Percentiles rank a stretch among this genome's conserved stretches.
Evolutionary conservation across 2,797 vertebrate genomes (phyloP).

Genomic region (Vultur gryphus): DNA sequence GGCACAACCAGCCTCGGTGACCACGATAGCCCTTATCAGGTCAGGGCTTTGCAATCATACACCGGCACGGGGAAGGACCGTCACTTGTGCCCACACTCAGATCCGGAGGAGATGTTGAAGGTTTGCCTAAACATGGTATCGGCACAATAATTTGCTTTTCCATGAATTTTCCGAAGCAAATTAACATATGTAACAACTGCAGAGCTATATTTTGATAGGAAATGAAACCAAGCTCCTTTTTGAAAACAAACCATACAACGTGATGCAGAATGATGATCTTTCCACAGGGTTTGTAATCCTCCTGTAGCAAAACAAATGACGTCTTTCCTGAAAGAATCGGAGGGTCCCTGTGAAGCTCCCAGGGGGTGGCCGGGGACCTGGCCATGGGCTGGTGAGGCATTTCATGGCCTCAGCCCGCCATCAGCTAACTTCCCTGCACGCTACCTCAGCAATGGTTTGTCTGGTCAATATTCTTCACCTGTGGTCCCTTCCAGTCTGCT

Average conservation of each 20-base stretch:
- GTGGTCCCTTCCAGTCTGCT: not conserved
- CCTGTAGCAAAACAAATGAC: not conserved
- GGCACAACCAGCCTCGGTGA: not conserved
- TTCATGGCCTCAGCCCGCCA: not conserved
- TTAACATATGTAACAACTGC: not conserved
- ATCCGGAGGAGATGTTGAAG: not conserved
- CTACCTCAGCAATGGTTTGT: not conserved
- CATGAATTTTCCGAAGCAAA: not conserved
- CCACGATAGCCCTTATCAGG: not conserved
- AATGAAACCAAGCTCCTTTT: not conserved
- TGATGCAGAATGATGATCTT: not conserved
- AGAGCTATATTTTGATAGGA: not conserved
- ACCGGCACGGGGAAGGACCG: not conserved
- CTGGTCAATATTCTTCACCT: not conserved
- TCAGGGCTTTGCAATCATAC: not conserved
- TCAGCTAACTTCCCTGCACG: fast-evolving
- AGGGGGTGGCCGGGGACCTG: fast-evolving
- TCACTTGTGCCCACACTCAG: not conserved
- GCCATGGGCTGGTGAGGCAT: not conserved
- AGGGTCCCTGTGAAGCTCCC: not conserved
- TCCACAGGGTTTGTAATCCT: not conserved
- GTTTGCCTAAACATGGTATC: not conserved
- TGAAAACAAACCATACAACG: not conserved
- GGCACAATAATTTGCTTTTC: not conserved
- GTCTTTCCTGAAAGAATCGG: not conserved